Evolutionary conservation across 2,888 invertebrate species (phyloP), one percentile per base, ranked within the genome.

Genomic region (Sarcophaga rosellei): DNA sequence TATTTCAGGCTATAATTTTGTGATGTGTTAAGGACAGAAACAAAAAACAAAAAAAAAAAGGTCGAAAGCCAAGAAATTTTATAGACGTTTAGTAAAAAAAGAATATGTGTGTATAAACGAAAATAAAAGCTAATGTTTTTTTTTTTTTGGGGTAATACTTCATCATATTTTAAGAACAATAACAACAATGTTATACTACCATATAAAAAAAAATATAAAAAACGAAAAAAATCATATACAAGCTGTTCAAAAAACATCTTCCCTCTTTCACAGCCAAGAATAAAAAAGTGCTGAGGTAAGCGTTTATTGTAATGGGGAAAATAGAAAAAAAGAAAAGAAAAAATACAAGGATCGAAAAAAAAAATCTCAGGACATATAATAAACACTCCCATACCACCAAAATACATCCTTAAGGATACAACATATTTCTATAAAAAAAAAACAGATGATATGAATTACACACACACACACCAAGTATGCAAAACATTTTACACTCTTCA

Each of bases 231-330:
- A 75, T 70, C 59, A 76, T 72, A 82, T 85, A 83, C 75, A 77
- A 80, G 89, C 82, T 84, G 84, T 73, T 21, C 81, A 70, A 80
- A 76, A 87, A 82, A 21, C 85, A 88, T 86, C 88, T 70, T 8
- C 57, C 44, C n/a, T 20, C 59, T 35, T 17, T 15, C 2, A 4
- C 53, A 86, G 86, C 85, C 83, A 88, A 88, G 35, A 23, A 89
- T 88, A 83, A 86, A 87, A 86, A 89, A 89, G 81, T 90, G 90
- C 90, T 91, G 89, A 90, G 91, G 90, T 90, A 89, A 90, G 91
- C 91, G 89, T 80, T 65, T 76, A 53, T 82, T 77, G 72, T 61
- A 77, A 82, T 61, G 61, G 61, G n/a, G 65, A 74, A 66, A 81
- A 79, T 69, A 76, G 45, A 20, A 57, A 66, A 47, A 76, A 69